Evolutionary conservation across 2,797 vertebrate species (phyloP).

Genomic region (Agapornis canus): DNA sequence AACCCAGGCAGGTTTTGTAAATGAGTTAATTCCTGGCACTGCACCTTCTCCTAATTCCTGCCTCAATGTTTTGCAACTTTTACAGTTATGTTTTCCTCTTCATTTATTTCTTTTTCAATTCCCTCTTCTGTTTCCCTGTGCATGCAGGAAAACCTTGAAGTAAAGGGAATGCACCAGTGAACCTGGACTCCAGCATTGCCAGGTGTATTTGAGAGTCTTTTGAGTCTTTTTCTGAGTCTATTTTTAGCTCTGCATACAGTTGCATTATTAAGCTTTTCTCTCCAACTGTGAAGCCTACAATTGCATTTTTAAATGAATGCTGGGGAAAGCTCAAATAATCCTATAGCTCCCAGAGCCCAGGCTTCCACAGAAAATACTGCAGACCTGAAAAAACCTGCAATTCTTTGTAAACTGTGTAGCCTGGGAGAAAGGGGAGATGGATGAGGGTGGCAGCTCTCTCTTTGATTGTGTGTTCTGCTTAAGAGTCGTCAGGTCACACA

Average conservation of each 20-base stretch:
- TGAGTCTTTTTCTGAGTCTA: not conserved
- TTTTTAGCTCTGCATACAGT: constrained; percentile 28
- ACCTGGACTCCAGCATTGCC: not conserved
- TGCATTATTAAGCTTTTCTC: constrained; percentile 51
- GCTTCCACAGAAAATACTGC: not conserved
- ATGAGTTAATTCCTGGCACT: not conserved
- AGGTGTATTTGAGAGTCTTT: not conserved
- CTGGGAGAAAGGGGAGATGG: not conserved
- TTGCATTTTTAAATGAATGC: constrained; percentile 30
- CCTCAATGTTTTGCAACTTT: not conserved
- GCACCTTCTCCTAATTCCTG: not conserved
- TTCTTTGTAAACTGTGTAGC: not conserved
- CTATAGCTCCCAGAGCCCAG: not conserved
- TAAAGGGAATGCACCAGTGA: not conserved
- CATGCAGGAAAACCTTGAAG: not conserved
- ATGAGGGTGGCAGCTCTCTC: not conserved
- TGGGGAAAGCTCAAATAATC: constrained; percentile 15
- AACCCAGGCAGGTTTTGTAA: constrained; percentile 7
- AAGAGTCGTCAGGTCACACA: not conserved
- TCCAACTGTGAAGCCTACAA: constrained; percentile 34
- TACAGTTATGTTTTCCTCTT: not conserved
- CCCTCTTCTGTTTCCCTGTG: not conserved
- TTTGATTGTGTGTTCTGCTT: not conserved
- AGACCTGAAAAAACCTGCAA: not conserved
- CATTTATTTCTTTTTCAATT: not conserved